Percentiles rank a stretch among this genome's conserved stretches.
These are phyloP conservation scores for Lasioglossum figueresi DNA, from an alignment of 2,888 invertebrate genomes.

Conservation along the genomic window DNA sequence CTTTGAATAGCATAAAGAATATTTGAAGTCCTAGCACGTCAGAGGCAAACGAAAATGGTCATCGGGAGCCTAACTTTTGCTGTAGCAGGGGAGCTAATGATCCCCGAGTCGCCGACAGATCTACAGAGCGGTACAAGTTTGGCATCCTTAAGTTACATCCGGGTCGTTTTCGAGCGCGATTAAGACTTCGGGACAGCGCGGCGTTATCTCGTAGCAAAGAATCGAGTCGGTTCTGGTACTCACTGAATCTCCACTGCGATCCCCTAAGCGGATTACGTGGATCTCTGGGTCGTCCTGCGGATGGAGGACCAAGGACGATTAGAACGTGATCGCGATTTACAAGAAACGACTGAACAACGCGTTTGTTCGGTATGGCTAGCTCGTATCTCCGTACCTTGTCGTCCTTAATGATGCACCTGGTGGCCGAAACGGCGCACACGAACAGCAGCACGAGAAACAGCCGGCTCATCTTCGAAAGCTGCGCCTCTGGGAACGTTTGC, in stretches of 20 bases:
- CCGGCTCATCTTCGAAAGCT: constrained; percentile 48
- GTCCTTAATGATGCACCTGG: constrained; percentile 64
- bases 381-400: constrained; percentile 72
- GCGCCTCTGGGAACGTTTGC: neutral
- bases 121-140: neutral
- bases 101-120: neutral
- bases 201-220: constrained; percentile 21
- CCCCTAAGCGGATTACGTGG: constrained; percentile 69
- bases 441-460: constrained; percentile 59
- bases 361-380: constrained; percentile 60
- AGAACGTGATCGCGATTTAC: constrained; percentile 67
- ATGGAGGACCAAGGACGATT: constrained; percentile 71
- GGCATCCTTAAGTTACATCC: neutral
- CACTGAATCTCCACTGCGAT: constrained; percentile 57
- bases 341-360: constrained; percentile 48
- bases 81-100: neutral
- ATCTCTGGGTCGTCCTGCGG: constrained; percentile 72
- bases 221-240: constrained; percentile 48
- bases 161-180: neutral
- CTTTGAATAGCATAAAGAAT: neutral
- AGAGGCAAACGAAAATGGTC: neutral
- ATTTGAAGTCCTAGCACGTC: neutral
- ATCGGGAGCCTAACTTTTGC: neutral
- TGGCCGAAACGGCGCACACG: constrained; percentile 53
- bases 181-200: neutral